Evolutionary conservation across 2,888 invertebrate genomes (phyloP).

Genomic region (Drosophila nigricruria): DNA sequence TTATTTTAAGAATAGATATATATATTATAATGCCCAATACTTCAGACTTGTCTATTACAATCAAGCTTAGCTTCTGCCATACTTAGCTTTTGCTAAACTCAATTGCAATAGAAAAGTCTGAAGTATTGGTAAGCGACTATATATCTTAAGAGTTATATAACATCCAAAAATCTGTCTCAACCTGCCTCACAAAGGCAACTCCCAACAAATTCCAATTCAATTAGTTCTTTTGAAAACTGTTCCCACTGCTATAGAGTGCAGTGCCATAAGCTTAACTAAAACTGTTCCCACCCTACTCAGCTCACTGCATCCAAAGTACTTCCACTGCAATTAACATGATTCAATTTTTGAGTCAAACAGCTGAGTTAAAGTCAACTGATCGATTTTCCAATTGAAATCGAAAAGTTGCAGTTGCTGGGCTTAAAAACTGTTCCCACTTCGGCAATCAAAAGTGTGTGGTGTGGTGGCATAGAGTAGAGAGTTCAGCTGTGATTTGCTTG

Average conservation of each 20-base stretch:
- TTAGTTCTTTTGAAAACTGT: background rate
- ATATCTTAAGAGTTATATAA: too few species aligned
- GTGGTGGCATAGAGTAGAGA: background rate
- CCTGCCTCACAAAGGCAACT: too few species aligned
- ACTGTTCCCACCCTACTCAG: background rate
- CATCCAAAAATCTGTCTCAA: too few species aligned
- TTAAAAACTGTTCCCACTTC: background rate
- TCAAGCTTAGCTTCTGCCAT: too few species aligned
- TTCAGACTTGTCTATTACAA: too few species aligned
- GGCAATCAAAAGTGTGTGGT: background rate
- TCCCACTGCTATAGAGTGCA: background rate
- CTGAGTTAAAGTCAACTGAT: background rate
- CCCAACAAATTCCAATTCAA: background rate
- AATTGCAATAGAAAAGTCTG: too few species aligned
- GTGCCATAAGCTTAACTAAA: background rate
- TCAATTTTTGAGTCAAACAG: background rate
- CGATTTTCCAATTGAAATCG: background rate
- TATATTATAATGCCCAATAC: too few species aligned
- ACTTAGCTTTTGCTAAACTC: too few species aligned
- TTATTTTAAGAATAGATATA: too few species aligned
- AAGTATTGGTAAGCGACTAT: too few species aligned
- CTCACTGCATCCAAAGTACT: background rate
- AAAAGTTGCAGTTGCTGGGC: background rate
- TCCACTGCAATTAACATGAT: background rate
- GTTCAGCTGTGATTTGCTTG: constrained; percentile 5